Evolutionary conservation across 1,140 invertebrate species (phyloP), one percentile per base, ranked within the genome.

Genomic region (Caenorhabditis tropicalis): DNA sequence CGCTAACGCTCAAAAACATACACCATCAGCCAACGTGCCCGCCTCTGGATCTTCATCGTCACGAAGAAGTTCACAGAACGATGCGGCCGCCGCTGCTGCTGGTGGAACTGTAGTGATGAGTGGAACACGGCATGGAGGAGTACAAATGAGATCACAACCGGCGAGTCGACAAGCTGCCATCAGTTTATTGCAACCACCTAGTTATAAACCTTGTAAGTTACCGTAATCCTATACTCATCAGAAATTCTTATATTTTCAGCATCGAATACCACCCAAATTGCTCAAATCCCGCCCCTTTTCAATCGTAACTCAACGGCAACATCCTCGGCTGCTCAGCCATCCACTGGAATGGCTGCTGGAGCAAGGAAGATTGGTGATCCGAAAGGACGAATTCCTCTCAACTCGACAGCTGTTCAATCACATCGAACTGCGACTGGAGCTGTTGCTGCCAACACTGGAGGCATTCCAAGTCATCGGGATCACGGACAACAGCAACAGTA

Each of bases 31-130:
- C 12, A 12, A 5, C 39, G 65, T 15, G 9, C 65, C 74, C 9
- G 39, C 86, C 19, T 48, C 85, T 27, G 70, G 85, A 81, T 51
- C 85, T 84, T 46, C 81, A 31, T 74, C 65, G 0, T 85, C 53
- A 21, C 81, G 58, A 36, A 74, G 29, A 48, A 79, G 53, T 29
- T 58, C 51, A 48, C 79, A 82, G 39, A 86, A 58, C 29, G 79
- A 60, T 43, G 56, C 81, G 51, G 39, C 87, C 24, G 79, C 85
- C 27, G 15, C 53, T 31, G 48, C 19, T 19, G 15, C 79, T 49
- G 53, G 43, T 53, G 43, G 29, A 39, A 82, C 49, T 43, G 81
- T 51, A 21, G 49, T 56, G 48, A 70, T 43, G 46, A 58, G 48
- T 43, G 60, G 60, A 74, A 82, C 82, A 27, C 27, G 60, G 53